A percentile compares a stretch with the other conserved stretches of the same genome.
Conservation (phyloP, 2,888 invertebrate genomes). For the Zelleria hepariella region DNA sequence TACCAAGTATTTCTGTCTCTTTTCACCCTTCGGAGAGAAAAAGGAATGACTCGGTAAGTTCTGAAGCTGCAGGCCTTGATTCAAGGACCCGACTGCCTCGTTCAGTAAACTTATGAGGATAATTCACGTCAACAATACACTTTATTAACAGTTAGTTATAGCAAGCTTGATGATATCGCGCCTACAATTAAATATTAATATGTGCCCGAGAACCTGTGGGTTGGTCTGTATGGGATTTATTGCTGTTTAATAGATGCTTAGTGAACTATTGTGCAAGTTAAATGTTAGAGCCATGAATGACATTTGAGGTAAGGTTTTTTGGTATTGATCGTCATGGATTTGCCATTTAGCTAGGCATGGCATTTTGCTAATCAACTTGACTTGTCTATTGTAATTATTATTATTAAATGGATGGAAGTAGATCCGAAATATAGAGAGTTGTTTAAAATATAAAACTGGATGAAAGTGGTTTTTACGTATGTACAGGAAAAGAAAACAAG, state of each 20-base stretch:
- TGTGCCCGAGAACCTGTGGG: conserved; percentile 51
- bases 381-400: no score
- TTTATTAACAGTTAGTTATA: conserved; percentile 69
- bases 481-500: no score
- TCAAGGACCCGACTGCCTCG: conserved; percentile 24
- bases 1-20: not conserved
- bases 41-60: not conserved
- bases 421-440: no score
- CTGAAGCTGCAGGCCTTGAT: not conserved
- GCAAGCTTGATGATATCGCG: conserved; percentile 59
- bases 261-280: conserved; percentile 35
- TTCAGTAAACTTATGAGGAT: conserved; percentile 54
- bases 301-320: not conserved
- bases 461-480: no score
- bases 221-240: conserved; percentile 45
- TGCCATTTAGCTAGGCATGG: not conserved
- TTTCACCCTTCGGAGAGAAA: not conserved
- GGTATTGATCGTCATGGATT: not conserved
- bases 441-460: no score
- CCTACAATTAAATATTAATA: conserved; percentile 70
- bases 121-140: conserved; percentile 69
- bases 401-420: no score
- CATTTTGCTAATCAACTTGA: no score
- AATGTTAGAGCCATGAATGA: conserved; percentile 32
- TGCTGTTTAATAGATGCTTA: conserved; percentile 28